Base-by-base conservation (phyloP, 2,797 vertebrate genomes). In the Babyrousa celebensis region DNA sequence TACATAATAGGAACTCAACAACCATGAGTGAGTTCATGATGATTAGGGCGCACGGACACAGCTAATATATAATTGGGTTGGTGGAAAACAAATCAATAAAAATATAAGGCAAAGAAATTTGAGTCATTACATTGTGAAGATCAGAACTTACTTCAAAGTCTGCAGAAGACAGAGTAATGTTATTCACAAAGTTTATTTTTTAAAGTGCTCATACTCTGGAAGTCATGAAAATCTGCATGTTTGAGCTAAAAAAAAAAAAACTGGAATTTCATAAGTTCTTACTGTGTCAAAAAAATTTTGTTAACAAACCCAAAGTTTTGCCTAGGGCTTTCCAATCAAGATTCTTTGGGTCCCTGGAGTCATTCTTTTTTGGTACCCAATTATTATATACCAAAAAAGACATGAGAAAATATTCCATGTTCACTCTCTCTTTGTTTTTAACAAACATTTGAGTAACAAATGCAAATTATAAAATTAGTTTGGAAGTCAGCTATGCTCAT, bases 51-150 rank as follows among this genome's bases (percentile, higher is more conserved):
- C 16, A 92, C 1, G 70, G 68, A 71, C 89, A 75, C 14, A 65
- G 27, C 23, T 85, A 15, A 40, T 48, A 27, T 0, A 68, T 6
- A 89, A 78, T 36, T 92, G 67, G n/a, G 71, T 78, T 96, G 12
- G 20, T 94, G 84, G 16, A 65, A 86, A 93, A 65, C 12, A 95
- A 78, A 67, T 93, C 58, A 71, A 91, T 62, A 87, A 78, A 77
- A 92, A 91, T 58, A 20, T 48, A 91, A 89, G 18, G 32, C 29
- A 79, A 88, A 70, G n/a, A 60, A 5, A 77, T 4, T 29, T 36
- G 6, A 93, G 65, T 25, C 8, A 87, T 74, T 86, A 56, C 9
- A 78, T 78, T 65, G 10, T 91, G 23, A 79, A 71, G 78, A 56
- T 62, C 3, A 63, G 2, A 67, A 32, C 70, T 40, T 80, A 40